phyloP scores from a whole-genome alignment of 2,888 invertebrate genomes.

The Koerneria pararmatus region DNA sequence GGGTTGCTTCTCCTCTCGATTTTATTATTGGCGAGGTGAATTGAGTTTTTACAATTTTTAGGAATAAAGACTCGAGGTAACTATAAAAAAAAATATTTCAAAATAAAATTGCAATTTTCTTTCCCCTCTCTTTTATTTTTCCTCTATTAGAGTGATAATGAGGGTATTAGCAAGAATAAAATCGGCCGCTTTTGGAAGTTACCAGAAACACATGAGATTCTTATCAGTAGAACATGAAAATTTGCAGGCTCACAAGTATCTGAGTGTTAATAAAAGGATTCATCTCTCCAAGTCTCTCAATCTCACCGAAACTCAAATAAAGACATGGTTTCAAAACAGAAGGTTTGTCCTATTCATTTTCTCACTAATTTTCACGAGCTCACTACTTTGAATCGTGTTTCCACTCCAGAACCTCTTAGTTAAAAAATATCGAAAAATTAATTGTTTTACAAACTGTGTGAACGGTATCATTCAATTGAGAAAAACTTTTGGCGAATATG shows the following conservation, averaged over 20 bases:
- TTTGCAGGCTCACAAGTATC: slow-evolving; percentile 79
- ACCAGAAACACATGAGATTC: background rate
- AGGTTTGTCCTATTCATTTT: no score
- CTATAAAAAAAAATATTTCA: background rate
- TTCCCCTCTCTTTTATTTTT: background rate
- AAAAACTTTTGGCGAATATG: no score
- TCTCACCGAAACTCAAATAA: slow-evolving; percentile 89
- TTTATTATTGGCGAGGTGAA: background rate
- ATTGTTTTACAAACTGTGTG: no score
- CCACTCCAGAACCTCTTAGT: no score
- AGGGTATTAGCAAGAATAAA: no score
- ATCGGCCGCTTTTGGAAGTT: background rate
- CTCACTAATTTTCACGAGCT: no score
- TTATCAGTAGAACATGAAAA: background rate
- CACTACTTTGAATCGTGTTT: no score
- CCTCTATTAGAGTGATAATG: no score
- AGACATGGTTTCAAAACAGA: slow-evolving; percentile 93
- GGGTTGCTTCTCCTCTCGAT: slow-evolving; percentile 12
- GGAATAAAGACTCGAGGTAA: background rate
- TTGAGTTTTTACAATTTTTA: background rate
- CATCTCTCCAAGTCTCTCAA: slow-evolving; percentile 82
- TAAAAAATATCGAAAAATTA: no score
- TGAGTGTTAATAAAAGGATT: slow-evolving; percentile 90
- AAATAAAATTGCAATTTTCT: background rate
- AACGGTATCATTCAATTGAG: no score